A percentile compares a stretch with the other conserved stretches of the same genome.
Evolutionary conservation across 2,113 vertebrate genomes (phyloP).

Genomic region (Tilapia sparmanii): DNA sequence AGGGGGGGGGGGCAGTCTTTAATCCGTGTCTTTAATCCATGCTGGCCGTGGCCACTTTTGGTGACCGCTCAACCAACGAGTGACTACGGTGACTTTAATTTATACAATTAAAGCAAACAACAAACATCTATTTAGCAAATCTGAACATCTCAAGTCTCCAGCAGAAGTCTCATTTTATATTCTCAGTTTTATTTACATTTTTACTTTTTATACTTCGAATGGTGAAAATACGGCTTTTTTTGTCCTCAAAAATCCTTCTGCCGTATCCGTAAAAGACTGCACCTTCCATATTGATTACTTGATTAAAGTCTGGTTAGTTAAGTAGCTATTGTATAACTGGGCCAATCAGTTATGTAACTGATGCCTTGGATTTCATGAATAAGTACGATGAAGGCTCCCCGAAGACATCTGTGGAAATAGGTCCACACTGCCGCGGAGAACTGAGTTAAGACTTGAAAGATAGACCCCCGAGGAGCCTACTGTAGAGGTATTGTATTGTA

Average conservation of each 20-base stretch:
- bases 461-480: background rate
- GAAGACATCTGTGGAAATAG: conserved; percentile 24
- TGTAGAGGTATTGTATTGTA: background rate
- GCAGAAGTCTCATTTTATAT: background rate
- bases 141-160: background rate
- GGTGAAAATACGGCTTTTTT: background rate
- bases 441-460: conserved; percentile 15
- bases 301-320: background rate
- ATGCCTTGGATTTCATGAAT: conserved; percentile 49
- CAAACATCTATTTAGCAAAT: background rate
- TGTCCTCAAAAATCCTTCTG: background rate
- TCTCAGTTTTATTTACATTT: background rate
- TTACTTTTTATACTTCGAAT: background rate
- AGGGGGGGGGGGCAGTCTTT: background rate
- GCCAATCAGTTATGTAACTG: conserved; percentile 34
- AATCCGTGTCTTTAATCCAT: background rate
- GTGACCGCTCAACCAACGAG: background rate
- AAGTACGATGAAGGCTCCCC: conserved; percentile 18
- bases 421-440: background rate
- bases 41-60: background rate
- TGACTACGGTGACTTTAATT: background rate
- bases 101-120: background rate
- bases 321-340: conserved; percentile 16
- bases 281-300: background rate
- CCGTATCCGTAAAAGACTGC: background rate